These are phyloP conservation scores for Dendronephthya gigantea DNA, from an alignment of 64 coral and sea anemone genomes.

Conservation along the genomic window DNA sequence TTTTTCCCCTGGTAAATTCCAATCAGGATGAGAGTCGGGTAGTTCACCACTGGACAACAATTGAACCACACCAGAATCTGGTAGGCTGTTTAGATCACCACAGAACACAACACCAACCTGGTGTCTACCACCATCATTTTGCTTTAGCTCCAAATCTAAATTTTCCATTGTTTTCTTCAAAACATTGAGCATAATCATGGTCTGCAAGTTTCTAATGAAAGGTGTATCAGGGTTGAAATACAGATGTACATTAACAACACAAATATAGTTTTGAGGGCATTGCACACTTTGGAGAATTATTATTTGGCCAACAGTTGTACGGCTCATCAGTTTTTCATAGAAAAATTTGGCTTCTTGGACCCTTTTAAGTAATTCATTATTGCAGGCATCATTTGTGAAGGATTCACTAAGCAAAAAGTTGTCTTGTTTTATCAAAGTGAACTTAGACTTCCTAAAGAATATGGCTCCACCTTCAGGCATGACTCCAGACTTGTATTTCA, in stretches of 20 bases:
- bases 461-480: slow-evolving; percentile 75
- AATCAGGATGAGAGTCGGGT: slow-evolving; percentile 45
- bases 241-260: slow-evolving; percentile 77
- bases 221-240: slow-evolving; percentile 66
- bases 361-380: slow-evolving; percentile 53
- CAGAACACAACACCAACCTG: slow-evolving; percentile 69
- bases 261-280: slow-evolving; percentile 27
- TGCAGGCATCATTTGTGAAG: slow-evolving; percentile 32
- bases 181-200: slow-evolving; percentile 57
- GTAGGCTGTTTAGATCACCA: slow-evolving; percentile 87
- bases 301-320: slow-evolving; percentile 63
- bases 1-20: slow-evolving; percentile 56
- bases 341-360: slow-evolving; percentile 44
- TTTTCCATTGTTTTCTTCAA: slow-evolving; percentile 6
- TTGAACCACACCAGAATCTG: slow-evolving; percentile 46
- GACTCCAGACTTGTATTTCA: slow-evolving; percentile 66
- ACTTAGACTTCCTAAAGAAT: slow-evolving; percentile 62
- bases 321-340: slow-evolving; percentile 38
- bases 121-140: neutral
- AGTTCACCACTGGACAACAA: slow-evolving; percentile 48
- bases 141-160: neutral
- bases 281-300: slow-evolving; percentile 34
- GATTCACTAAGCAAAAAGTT: slow-evolving; percentile 53
- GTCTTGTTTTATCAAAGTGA: slow-evolving; percentile 51
- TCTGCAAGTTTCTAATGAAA: slow-evolving; percentile 70